Base-by-base conservation (phyloP, 1,140 invertebrate species). In the Danaus plexippus region DNA sequence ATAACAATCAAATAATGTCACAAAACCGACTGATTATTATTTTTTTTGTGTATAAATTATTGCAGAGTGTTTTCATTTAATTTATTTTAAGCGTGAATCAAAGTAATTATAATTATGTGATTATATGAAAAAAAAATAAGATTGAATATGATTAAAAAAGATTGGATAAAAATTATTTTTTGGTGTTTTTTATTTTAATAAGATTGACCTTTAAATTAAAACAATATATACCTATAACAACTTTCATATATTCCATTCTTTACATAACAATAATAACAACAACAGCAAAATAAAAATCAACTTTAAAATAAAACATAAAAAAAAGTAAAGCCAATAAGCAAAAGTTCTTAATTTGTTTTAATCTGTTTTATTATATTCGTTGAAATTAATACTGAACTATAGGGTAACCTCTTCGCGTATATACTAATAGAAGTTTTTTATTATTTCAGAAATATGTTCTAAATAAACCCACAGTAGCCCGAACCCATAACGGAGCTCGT, bases 391-490 rank as follows among this genome's bases (percentile, higher is more conserved):
- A 54, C 52, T 46, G 52, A 46, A 46, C 1, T 53, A 32, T 11
- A 53, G 8, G 11, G 22, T 32, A 32, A 32, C 22, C 7, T 32
- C 22, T 32, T 32, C 22, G 7, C 7, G 22, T 32, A 32, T 4
- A 1, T 32, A 32, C 7, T 54, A 54, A 54, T 22, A 49, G 5
- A 53, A 41, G 13, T n/a, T 22, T 12, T 9, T 9, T 15, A n/a
- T 22, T 46, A 22, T 10, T 32, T 80, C 88, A 92, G 69, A 92
- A 92, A 66, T 89, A 92, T 51, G 89, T 90, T 64, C 89, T 85
- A 69, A 92, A 92, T 15, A 92, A 68, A 54, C 85, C 83, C 3
- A 92, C 91, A 22, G 90, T 91, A 3, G 88, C 88, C 47, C 89
- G 87, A 1, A 92, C 90, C 91, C 91, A 92, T 7, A 88, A 72